Base-by-base conservation (phyloP, 2,888 invertebrate species). In the Crioceris asparagi region DNA sequence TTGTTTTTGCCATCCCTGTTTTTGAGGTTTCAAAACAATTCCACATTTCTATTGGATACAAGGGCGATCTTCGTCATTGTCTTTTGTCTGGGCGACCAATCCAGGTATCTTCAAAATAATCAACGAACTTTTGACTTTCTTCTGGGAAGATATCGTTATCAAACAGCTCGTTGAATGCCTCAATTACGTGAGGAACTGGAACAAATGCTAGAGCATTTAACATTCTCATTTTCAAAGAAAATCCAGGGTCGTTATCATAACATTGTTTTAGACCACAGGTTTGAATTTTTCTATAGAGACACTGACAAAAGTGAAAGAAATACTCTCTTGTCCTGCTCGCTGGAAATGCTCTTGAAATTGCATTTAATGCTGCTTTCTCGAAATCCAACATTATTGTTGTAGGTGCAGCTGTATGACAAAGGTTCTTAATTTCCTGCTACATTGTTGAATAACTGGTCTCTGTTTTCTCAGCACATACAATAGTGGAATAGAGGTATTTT, bases 141-240 rank as follows among this genome's bases (percentile, higher is more conserved):
- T 23, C 23, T 23, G 23, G 23, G n/a, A 23, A 23, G 7, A 23
- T 23, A n/a, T 23, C n/a, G 23, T n/a, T n/a, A 23, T 23, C 23
- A n/a, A 7, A 23, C 7, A 23, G 23, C n/a, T 23, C 23, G 7
- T 23, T n/a, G 23, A 23, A 23, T 23, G 23, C 23, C n/a, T 23
- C 23, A 8, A 23, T 23, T 23, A 23, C n/a, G n/a, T 23, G 23
- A 23, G 23, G 23, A 8, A 23, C 7, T 23, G 23, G 23, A 23
- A 23, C 23, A 23, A 23, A 23, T 23, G 23, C 23, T n/a, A 23
- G 23, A 23, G 23, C 23, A n/a, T 23, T 23, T n/a, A 23, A n/a
- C n/a, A 23, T 7, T 23, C 23, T 23, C 23, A 23, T 23, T 23
- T 23, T 23, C 7, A 23, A 23, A 8, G 23, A 23, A 23, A 23